A percentile compares a stretch with the other conserved stretches of the same genome.
These are phyloP conservation scores for Macrosoma leucophasiata DNA, from an alignment of 2,888 invertebrate species.

Conservation along the genomic window DNA sequence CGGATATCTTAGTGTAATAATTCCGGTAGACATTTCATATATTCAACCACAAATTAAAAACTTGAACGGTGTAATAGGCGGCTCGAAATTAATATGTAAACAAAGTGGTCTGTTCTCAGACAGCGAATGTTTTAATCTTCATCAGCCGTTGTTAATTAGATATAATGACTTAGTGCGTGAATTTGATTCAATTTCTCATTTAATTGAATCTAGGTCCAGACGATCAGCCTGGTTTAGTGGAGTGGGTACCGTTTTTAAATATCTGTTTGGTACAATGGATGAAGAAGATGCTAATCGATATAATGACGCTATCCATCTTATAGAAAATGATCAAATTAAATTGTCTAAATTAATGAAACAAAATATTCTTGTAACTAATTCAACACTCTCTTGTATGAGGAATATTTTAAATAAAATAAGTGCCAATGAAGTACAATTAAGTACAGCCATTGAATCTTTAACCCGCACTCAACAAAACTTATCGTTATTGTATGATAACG, in stretches of 20 bases:
- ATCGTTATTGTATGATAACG: not conserved
- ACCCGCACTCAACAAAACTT: not conserved
- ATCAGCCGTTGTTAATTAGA: slow-evolving; percentile 4
- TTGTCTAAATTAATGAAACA: slow-evolving; percentile 20
- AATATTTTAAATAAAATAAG: slow-evolving; percentile 10
- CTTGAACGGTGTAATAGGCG: too few species aligned
- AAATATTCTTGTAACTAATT: slow-evolving; percentile 19
- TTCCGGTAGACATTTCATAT: too few species aligned
- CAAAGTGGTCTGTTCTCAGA: too few species aligned
- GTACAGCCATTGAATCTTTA: slow-evolving; percentile 5
- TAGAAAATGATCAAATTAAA: slow-evolving; percentile 18
- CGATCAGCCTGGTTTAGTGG: slow-evolving; percentile 26
- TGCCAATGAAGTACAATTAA: slow-evolving; percentile 4
- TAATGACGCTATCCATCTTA: slow-evolving; percentile 22
- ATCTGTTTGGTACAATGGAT: slow-evolving; percentile 29
- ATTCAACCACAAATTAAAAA: too few species aligned
- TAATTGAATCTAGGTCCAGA: slow-evolving; percentile 1
- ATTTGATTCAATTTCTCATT: slow-evolving; percentile 11
- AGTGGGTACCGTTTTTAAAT: slow-evolving; percentile 26
- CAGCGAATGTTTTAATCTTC: slow-evolving; percentile 6
- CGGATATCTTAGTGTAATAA: too few species aligned
- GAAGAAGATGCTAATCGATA: slow-evolving; percentile 28
- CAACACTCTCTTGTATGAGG: slow-evolving; percentile 5
- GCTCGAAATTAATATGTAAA: too few species aligned
- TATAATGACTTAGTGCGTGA: slow-evolving; percentile 4